Evolutionary conservation across 2,888 invertebrate species (phyloP).

Genomic region (Belgica antarctica): DNA sequence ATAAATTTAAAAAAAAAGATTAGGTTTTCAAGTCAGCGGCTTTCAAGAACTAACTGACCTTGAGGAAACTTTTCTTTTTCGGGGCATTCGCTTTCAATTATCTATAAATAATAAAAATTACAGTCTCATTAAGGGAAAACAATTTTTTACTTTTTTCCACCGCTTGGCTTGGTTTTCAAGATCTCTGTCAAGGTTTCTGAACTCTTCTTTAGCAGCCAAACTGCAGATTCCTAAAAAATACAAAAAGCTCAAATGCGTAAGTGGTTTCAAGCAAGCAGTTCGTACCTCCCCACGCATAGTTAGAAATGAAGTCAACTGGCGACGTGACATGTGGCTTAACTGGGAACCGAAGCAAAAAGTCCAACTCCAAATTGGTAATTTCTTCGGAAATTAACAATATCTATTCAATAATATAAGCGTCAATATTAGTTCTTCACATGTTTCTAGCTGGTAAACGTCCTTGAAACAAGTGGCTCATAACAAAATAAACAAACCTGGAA

Average conservation of each 20-base stretch:
- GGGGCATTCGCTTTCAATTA: constrained; percentile 91
- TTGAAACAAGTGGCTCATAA: too few species aligned
- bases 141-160: too few species aligned
- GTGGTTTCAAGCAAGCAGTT: too few species aligned
- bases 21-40: too few species aligned
- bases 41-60: too few species aligned
- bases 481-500: constrained; percentile 76
- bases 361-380: constrained; percentile 79
- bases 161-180: constrained; percentile 95
- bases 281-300: constrained; percentile 94
- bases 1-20: too few species aligned
- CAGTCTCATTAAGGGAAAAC: too few species aligned
- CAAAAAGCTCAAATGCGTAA: too few species aligned
- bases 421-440: background rate
- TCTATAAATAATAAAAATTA: too few species aligned
- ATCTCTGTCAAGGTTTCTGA: constrained; percentile 85
- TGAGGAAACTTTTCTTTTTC: constrained; percentile 96
- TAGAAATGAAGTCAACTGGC: constrained; percentile 91
- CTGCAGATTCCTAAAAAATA: too few species aligned
- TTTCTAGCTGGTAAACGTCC: background rate
- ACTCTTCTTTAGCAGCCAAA: constrained; percentile 55
- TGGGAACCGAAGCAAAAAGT: constrained; percentile 90
- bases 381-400: constrained; percentile 84
- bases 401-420: constrained; percentile 54
- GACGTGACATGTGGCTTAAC: constrained; percentile 81